These are phyloP conservation scores for Oikopleura albicans DNA, from an alignment of 23 tunicate species.

Conservation along the genomic window DNA sequence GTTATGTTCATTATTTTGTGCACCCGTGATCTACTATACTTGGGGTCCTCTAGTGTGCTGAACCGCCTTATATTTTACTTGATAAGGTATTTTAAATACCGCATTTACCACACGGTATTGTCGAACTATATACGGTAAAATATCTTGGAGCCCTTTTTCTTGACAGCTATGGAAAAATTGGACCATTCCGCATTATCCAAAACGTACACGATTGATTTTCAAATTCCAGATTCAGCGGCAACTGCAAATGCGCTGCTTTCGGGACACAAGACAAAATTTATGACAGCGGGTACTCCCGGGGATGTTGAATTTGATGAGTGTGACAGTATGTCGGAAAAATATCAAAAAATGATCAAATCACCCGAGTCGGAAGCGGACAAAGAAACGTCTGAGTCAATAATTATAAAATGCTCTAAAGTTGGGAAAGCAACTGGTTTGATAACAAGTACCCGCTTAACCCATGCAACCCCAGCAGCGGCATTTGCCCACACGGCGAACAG, in stretches of 20 bases:
- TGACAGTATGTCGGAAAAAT: not conserved
- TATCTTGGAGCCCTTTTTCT: too few relatives aligned
- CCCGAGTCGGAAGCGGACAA: not conserved
- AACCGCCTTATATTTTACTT: too few relatives aligned
- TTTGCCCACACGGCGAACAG: not conserved
- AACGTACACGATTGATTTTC: not conserved
- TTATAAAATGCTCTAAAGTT: not conserved
- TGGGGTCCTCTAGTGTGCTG: too few relatives aligned
- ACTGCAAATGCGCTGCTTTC: not conserved
- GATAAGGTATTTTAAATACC: too few relatives aligned
- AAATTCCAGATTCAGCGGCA: not conserved
- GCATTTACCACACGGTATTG: too few relatives aligned
- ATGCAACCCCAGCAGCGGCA: not conserved
- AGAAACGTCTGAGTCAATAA: not conserved
- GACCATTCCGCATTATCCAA: not conserved
- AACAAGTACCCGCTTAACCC: not conserved
- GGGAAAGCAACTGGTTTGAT: not conserved
- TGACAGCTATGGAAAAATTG: not conserved
- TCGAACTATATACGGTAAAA: too few relatives aligned
- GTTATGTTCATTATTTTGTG: too few relatives aligned
- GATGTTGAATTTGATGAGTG: too few relatives aligned
- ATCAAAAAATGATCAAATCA: not conserved
- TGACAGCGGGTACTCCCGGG: too few relatives aligned
- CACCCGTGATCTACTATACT: too few relatives aligned
- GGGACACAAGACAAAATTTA: too few relatives aligned